A percentile compares a stretch with the other conserved stretches of the same genome.
phyloP scores from a whole-genome alignment of 1,140 invertebrate species.

The Aphidius gifuensis region DNA sequence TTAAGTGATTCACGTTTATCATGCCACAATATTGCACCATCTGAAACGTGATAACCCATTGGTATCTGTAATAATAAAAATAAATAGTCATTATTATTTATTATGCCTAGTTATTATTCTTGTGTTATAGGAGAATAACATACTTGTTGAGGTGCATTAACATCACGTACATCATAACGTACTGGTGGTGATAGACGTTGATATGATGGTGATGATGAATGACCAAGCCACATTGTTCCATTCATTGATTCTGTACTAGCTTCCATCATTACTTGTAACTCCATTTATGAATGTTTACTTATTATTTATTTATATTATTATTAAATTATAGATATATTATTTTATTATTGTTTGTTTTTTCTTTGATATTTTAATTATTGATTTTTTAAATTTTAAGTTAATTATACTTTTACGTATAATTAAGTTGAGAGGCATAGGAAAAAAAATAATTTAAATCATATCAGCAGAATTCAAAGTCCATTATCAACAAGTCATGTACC shows the following conservation, averaged over 20 bases:
- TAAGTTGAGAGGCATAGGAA: constrained; percentile 1
- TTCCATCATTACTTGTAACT: constrained; percentile 48
- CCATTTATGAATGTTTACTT: constrained; percentile 34
- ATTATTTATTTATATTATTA: constrained; percentile 4
- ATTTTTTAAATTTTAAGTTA: too few species aligned
- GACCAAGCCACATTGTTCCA: constrained; percentile 42
- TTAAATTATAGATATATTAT: not conserved
- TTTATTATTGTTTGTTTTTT: too few species aligned
- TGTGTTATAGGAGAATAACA: constrained; percentile 21
- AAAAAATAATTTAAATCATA: not conserved
- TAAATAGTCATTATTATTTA: constrained; percentile 10
- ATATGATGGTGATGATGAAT: constrained; percentile 43
- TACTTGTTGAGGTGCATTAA: constrained; percentile 43
- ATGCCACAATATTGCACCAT: constrained; percentile 44
- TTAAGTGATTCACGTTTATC: constrained; percentile 38
- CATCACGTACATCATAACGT: constrained; percentile 39
- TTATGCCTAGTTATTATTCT: not conserved
- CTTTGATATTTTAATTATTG: too few species aligned
- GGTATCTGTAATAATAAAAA: constrained; percentile 32
- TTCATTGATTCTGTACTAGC: constrained; percentile 40
- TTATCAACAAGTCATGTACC: constrained; percentile 3
- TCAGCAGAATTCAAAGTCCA: constrained; percentile 21
- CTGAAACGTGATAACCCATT: constrained; percentile 40
- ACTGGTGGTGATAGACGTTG: constrained; percentile 44
- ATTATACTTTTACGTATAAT: not conserved